Percentiles rank a stretch among this genome's conserved stretches.
phyloP scores from a whole-genome alignment of 1,140 invertebrate genomes.

The Apis florea region DNA sequence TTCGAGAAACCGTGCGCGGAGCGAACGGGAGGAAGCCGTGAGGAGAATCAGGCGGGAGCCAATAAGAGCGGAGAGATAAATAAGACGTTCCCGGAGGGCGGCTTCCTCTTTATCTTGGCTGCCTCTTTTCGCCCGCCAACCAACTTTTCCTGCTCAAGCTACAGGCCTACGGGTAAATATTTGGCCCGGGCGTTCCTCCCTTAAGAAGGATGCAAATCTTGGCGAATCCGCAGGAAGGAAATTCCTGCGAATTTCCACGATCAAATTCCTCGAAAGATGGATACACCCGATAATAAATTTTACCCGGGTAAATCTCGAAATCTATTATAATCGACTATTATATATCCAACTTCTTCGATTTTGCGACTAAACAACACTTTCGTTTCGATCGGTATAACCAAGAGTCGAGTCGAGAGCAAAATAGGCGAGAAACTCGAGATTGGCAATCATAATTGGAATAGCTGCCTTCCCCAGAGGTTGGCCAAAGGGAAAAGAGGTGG shows the following conservation, averaged over 20 bases:
- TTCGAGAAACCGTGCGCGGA: too few species aligned
- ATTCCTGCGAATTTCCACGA: not conserved
- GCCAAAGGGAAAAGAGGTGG: slow-evolving; percentile 12
- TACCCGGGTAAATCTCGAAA: too few species aligned
- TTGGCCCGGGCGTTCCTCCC: not conserved
- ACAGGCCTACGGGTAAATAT: not conserved
- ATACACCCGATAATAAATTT: too few species aligned
- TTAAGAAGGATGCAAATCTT: not conserved
- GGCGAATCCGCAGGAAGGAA: not conserved
- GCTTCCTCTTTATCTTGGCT: not conserved
- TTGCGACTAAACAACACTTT: too few species aligned
- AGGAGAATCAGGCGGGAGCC: not conserved
- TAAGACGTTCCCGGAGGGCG: not conserved
- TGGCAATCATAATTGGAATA: slow-evolving; percentile 64
- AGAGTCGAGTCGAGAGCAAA: not conserved
- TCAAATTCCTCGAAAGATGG: not conserved
- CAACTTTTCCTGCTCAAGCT: not conserved
- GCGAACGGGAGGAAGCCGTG: not conserved
- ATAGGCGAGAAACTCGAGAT: not conserved
- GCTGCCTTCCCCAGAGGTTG: slow-evolving; percentile 19
- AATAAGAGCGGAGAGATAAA: not conserved
- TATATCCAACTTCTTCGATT: too few species aligned
- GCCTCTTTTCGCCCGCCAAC: not conserved
- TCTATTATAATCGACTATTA: too few species aligned
- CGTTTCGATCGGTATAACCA: not conserved